Evolutionary conservation across 1,140 invertebrate genomes (phyloP), one percentile per base, ranked within the genome.

Genomic region (Trypoxylus dichotomus): DNA sequence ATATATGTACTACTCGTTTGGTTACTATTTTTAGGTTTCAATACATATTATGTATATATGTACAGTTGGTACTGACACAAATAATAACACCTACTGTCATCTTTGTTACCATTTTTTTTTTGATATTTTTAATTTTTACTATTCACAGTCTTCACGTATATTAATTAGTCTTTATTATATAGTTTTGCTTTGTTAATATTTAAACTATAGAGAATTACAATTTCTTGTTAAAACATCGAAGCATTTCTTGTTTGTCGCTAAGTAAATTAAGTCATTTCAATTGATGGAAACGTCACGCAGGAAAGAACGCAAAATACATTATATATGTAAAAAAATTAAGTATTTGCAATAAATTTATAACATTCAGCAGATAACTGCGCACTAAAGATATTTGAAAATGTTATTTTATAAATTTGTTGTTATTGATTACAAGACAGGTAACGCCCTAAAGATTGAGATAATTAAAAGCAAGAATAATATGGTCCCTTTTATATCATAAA

Each of bases 131-230:
- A 68, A 68, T 68, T 21, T 68, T 71, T 79, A 58, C 47, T 78
- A 76, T 79, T 79, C 74, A 79, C 79, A 79, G 79, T 79, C 79
- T 79, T 79, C 63, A 79, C 79, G 60, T 68, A 68, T 68, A 68
- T 68, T 37, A 37, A 37, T 37, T 68, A 68, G 60, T 68, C 60
- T 68, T 68, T 15, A 81, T 76, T 83, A 83, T 81, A 81, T 82
- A 83, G 82, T 83, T 82, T 83, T 82, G 81, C 82, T 82, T 82
- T 68, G 60, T 27, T 68, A 27, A 24, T 68, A 68, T 75, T 80
- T 78, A 81, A 80, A 82, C 79, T 81, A 82, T 78, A 80, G 29
- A 41, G 63, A 54, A 68, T 73, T 68, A 75, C 76, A 73, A 68
- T 76, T 79, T 79, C 71, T 58, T 79, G 76, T 75, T 79, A 71